Base-by-base conservation (phyloP, 2,113 vertebrate genomes). In the Psilopogon haemacephalus region DNA sequence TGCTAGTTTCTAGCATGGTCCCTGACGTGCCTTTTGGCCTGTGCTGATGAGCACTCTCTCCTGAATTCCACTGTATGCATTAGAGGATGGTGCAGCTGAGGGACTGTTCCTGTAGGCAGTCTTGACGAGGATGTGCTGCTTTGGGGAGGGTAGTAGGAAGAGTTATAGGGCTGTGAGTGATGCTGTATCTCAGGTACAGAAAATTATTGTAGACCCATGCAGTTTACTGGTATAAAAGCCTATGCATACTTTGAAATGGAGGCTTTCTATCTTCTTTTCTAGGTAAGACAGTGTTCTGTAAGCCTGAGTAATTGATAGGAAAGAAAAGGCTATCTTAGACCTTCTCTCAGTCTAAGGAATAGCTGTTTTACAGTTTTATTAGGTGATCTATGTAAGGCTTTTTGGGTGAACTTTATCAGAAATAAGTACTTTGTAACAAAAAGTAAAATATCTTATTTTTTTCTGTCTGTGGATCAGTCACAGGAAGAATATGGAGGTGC, bases 51-150 rank as follows among this genome's bases (percentile, higher is more conserved):
- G 16, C 35, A 6, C 8, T 35, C 1, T 60, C 21, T n/a, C 32
- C 38, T 6, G 37, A 20, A 54, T 16, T 14, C 6, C 68, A 15
- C 28, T 52, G 50, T 55, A 40, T 26, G 19, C 27, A 8, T 26
- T 6, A 64, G 16, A 54, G 38, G 26, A 65, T 68, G 24, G 9
- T 44, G 15, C 44, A 73, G 35, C 32, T 65, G 21, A 79, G 40
- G 24, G 23, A 27, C 38, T 64, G 26, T 68, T 78, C 69, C 52
- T 60, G 3, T 0, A 7, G 42, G 60, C n/a, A 30, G 8, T 24
- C 64, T 70, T 50, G 28, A 46, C 13, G 55, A 35, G 20, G 15
- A 19, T 48, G 30, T 0, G 0, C 15, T 46, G 12, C 3, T 42
- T 77, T 68, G 75, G 60, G 13, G 26, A n/a, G 14, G 6, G 12